Evolutionary conservation across 2,797 vertebrate species (phyloP).

Genomic region (Rhincodon typus): DNA sequence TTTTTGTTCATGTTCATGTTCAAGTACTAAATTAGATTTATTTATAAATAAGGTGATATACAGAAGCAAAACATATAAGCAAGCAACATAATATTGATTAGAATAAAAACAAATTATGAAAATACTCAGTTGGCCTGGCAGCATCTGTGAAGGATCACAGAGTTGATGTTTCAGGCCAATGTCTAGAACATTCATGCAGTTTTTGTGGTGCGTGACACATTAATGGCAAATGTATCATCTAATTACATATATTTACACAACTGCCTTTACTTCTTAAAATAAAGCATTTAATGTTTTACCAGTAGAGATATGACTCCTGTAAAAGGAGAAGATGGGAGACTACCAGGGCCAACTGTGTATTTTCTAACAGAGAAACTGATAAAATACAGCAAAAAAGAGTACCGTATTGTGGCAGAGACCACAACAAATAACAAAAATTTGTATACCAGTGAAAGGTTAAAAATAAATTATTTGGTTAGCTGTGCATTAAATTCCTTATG

Average conservation of each 20-base stretch:
- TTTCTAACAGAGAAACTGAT: not conserved
- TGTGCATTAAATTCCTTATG: not conserved
- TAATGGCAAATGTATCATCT: not conserved
- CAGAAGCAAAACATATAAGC: not conserved
- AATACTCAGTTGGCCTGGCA: not conserved
- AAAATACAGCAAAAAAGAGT: not conserved
- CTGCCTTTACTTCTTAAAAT: not conserved
- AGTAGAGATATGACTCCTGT: not conserved
- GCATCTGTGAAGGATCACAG: not conserved
- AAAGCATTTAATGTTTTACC: not conserved
- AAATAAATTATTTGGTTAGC: not conserved
- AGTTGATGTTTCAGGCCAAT: not conserved
- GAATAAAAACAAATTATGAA: not conserved
- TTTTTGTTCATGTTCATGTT: no score
- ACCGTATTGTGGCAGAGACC: not conserved
- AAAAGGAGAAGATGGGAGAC: not conserved
- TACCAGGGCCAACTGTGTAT: not conserved
- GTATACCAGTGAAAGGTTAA: not conserved
- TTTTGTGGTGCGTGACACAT: not conserved
- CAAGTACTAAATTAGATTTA: not conserved
- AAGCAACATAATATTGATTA: not conserved
- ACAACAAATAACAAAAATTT: not conserved
- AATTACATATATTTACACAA: not conserved
- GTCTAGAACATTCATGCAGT: not conserved
- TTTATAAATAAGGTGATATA: not conserved